These are phyloP conservation scores for Chionoecetes opilio DNA, from an alignment of 1,140 invertebrate genomes.

Conservation along the genomic window DNA sequence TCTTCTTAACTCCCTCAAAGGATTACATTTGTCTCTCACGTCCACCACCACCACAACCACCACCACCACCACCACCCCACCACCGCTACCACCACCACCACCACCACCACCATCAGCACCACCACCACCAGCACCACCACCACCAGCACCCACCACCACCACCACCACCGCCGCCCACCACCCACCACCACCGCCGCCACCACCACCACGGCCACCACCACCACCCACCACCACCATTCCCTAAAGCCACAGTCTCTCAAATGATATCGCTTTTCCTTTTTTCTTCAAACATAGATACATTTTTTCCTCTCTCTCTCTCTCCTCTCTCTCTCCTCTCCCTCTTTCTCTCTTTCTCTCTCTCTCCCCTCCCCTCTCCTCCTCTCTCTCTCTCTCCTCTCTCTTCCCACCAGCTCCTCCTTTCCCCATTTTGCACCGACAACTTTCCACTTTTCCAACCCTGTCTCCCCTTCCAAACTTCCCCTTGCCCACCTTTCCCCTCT, in stretches of 20 bases:
- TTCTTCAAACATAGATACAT: not conserved
- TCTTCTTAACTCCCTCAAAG: not conserved
- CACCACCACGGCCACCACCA: too few relatives aligned
- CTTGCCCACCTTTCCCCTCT: not conserved
- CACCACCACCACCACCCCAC: too few relatives aligned
- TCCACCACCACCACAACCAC: too few relatives aligned
- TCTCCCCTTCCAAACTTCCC: not conserved
- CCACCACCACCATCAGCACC: too few relatives aligned
- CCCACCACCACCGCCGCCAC: too few relatives aligned
- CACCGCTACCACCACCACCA: too few relatives aligned
- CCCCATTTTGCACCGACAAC: not conserved
- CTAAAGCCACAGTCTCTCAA: too few relatives aligned
- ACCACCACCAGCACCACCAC: too few relatives aligned
- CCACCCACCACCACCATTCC: too few relatives aligned
- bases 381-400: not conserved
- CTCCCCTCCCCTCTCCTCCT: not conserved
- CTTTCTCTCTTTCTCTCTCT: constrained; percentile 1
- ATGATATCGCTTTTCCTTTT: not conserved
- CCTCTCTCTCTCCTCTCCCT: not conserved
- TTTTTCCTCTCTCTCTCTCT: not conserved
- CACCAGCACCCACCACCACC: too few relatives aligned
- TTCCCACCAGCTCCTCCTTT: too few relatives aligned
- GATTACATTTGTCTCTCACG: constrained; percentile 1
- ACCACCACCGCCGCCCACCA: too few relatives aligned
- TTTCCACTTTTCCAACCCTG: not conserved